Evolutionary conservation across 2,888 invertebrate species (phyloP), one percentile per base, ranked within the genome.

Genomic region (Drepana falcataria): DNA sequence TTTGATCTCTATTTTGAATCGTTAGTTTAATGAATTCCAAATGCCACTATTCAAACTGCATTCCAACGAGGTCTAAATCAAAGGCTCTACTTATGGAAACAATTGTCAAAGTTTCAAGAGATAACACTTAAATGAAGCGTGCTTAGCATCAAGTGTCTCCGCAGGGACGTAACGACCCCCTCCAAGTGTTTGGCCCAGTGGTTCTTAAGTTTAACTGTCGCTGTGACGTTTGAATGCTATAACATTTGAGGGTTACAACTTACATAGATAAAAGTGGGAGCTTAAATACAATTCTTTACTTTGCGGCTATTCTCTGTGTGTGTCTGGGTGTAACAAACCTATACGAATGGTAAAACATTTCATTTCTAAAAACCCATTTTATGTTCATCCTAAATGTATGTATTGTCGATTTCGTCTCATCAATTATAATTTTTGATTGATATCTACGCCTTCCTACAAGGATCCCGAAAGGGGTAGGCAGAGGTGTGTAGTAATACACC

Each of bases 161-260:
- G 40, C 40, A 6, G 51, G 37, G 51, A 9, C 44, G 51, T 51
- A 51, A 51, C 51, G 51, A 51, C 40, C 40, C 40, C 40, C 40
- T 51, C 51, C 40, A 51, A 51, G 33, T 51, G 41, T 51, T 51
- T 51, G 51, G 51, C 33, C 34, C 51, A 51, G 40, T 40, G 51
- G 40, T 33, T 34, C 41, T 51, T 40, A 51, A 51, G 41, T 51
- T 49, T 41, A 51, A 40, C 51, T 7, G 40, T 34, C 33, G 7
- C 35, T 51, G 51, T 35, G 35, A 48, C 34, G 51, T 33, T 33
- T 2, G 33, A 34, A 34, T 21, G 37, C n/a, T 5, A 40, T 2
- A 40, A 40, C 33, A 33, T 40, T 40, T 49, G 49, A 40, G 7
- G 37, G 0, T 9, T 44, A 9, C 1, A 9, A 44, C 6, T 9